A percentile compares a stretch with the other conserved stretches of the same genome.
These are phyloP conservation scores for Gymnarchus niloticus DNA, from an alignment of 2,113 vertebrate species.

Conservation along the genomic window DNA sequence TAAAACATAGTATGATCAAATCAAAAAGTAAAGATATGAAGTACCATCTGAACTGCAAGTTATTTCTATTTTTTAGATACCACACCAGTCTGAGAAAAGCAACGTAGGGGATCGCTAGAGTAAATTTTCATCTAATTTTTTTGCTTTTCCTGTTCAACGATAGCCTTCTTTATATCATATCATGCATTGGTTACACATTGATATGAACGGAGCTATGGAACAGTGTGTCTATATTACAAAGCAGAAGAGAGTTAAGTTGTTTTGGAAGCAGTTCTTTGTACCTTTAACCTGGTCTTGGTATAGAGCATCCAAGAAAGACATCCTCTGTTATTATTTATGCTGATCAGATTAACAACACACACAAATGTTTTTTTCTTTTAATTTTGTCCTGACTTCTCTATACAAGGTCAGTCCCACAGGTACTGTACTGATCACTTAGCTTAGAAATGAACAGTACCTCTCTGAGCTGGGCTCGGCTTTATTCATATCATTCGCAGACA, in stretches of 20 bases:
- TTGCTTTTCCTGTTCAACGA: background rate
- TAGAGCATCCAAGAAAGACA: too few species aligned
- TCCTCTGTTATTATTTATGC: too few species aligned
- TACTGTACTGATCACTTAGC: background rate
- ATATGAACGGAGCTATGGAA: background rate
- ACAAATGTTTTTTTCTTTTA: too few species aligned
- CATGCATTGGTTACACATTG: background rate
- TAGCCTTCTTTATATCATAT: background rate
- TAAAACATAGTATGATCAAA: background rate
- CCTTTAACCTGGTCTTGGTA: too few species aligned
- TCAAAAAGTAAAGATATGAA: background rate
- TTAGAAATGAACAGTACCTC: conserved; percentile 54
- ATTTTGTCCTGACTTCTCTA: too few species aligned
- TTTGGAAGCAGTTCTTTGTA: too few species aligned
- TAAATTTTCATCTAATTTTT: too few species aligned
- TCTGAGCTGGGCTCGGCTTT: conserved; percentile 68
- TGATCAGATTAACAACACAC: too few species aligned
- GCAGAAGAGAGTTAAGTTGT: too few species aligned
- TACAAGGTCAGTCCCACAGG: background rate
- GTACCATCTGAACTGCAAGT: background rate
- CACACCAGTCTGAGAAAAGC: too few species aligned
- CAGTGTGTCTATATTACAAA: background rate
- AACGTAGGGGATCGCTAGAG: too few species aligned
- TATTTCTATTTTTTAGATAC: too few species aligned
- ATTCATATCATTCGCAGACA: conserved; percentile 66